Conservation (phyloP, 2,113 vertebrate species). For the Calypte anna region DNA sequence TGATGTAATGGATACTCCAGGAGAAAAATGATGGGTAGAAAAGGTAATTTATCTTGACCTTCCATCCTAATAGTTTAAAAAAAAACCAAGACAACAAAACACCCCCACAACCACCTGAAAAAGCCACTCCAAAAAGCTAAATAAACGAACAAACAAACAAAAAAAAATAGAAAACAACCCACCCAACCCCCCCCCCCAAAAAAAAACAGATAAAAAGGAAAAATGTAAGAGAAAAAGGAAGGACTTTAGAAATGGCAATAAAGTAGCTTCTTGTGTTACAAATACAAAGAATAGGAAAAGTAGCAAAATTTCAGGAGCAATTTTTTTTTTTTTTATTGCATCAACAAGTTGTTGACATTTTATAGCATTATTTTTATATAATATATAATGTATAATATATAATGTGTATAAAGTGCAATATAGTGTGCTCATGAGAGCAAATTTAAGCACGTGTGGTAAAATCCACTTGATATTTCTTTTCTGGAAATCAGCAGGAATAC, state of each 20-base stretch:
- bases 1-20: constrained; percentile 1
- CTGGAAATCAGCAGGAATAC: not conserved
- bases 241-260: not conserved
- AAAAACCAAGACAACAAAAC: not conserved
- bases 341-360: not conserved
- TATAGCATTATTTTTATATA: not conserved
- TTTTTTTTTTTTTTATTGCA: not conserved
- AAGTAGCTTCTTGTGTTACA: not conserved
- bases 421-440: not conserved
- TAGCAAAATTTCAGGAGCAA: rapidly evolving
- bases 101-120: not conserved
- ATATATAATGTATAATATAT: not conserved
- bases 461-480: not conserved
- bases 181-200: not conserved
- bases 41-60: constrained; percentile 51
- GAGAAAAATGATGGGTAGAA: constrained; percentile 37
- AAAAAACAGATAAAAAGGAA: not conserved
- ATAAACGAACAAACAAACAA: not conserved
- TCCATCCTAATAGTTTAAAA: not conserved
- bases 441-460: not conserved
- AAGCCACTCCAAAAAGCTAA: not conserved
- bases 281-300: not conserved
- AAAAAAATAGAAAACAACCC: not conserved
- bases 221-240: not conserved
- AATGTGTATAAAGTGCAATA: not conserved